phyloP scores from a whole-genome alignment of 2,797 vertebrate genomes.

The Picus viridis region DNA sequence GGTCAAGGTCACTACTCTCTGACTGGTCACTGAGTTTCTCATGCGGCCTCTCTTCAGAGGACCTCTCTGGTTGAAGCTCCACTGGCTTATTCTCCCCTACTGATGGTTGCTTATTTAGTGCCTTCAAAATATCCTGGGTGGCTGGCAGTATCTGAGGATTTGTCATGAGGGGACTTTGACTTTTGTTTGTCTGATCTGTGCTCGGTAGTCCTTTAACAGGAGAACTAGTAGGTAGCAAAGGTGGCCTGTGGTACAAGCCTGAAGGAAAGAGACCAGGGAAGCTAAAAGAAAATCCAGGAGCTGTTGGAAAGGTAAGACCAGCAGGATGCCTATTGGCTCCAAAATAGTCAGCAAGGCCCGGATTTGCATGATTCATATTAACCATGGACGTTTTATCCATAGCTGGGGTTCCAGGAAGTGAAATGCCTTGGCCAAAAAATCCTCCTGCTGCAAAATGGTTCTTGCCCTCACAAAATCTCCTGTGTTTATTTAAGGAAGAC shows the following conservation, averaged over 20 bases:
- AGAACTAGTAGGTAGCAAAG: constrained; percentile 92
- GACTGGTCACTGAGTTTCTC: constrained; percentile 95
- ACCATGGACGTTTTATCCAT: constrained; percentile 96
- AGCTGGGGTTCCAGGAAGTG: constrained; percentile 90
- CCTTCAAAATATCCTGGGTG: constrained; percentile 93
- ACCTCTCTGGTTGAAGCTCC: constrained; percentile 85
- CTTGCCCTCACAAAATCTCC: constrained; percentile 99
- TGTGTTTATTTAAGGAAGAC: constrained; percentile 99
- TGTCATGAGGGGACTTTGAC: constrained; percentile 91
- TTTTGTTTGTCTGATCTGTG: constrained; percentile 84
- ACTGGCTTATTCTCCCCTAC: constrained; percentile 83
- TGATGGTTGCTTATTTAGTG: constrained; percentile 90
- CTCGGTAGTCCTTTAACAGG: constrained; percentile 88
- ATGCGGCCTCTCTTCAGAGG: constrained; percentile 88
- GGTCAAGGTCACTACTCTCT: constrained; percentile 98
- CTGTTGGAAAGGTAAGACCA: constrained; percentile 96
- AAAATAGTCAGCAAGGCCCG: constrained; percentile 98
- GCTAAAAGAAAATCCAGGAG: constrained; percentile 97
- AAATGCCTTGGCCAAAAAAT: constrained; percentile 97
- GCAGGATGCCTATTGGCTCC: constrained; percentile 94
- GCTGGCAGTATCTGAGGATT: constrained; percentile 89
- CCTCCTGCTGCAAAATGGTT: constrained; percentile 98
- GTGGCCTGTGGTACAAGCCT: constrained; percentile 96
- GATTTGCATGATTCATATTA: constrained; percentile 91
- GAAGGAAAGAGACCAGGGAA: constrained; percentile 98